phyloP scores from a whole-genome alignment of 2,797 vertebrate species.

The Poeciliopsis presidionis region DNA sequence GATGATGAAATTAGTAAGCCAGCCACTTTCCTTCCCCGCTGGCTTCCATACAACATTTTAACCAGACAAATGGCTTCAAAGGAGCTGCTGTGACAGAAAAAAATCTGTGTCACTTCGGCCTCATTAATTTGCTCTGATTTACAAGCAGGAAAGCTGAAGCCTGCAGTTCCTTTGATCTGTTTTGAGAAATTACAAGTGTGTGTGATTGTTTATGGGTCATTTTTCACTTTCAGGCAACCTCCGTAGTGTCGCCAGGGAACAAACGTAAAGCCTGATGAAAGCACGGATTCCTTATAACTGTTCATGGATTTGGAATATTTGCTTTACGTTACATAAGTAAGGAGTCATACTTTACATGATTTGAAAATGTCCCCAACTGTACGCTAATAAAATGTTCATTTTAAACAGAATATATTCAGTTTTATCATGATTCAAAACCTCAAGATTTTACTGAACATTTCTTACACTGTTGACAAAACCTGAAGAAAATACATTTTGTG shows the following conservation, averaged over 20 bases:
- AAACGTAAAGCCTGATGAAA: background rate
- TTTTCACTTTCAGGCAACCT: slow-evolving; percentile 1
- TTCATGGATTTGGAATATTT: background rate
- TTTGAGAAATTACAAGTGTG: slow-evolving; percentile 4
- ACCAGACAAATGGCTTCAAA: slow-evolving; percentile 17
- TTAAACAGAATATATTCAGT: too few relatives aligned
- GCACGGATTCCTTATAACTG: slow-evolving; percentile 9
- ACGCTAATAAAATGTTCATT: background rate
- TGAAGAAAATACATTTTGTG: too few relatives aligned
- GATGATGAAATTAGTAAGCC: background rate
- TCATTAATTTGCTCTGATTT: slow-evolving; percentile 21
- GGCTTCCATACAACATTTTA: background rate
- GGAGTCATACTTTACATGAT: background rate
- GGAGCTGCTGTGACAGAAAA: slow-evolving; percentile 10
- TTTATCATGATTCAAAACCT: too few relatives aligned
- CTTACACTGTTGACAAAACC: too few relatives aligned
- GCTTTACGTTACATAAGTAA: background rate
- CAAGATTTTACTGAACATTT: too few relatives aligned
- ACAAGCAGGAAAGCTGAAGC: slow-evolving; percentile 3
- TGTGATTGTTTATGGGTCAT: background rate
- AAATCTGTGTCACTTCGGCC: background rate
- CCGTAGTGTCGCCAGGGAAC: background rate
- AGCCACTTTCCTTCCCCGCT: background rate
- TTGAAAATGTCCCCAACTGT: background rate
- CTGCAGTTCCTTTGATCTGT: slow-evolving; percentile 12